Percentiles rank a stretch among this genome's conserved stretches.
Evolutionary conservation across 2,888 invertebrate species (phyloP).

Genomic region (Thysanoteuthis rhombus): DNA sequence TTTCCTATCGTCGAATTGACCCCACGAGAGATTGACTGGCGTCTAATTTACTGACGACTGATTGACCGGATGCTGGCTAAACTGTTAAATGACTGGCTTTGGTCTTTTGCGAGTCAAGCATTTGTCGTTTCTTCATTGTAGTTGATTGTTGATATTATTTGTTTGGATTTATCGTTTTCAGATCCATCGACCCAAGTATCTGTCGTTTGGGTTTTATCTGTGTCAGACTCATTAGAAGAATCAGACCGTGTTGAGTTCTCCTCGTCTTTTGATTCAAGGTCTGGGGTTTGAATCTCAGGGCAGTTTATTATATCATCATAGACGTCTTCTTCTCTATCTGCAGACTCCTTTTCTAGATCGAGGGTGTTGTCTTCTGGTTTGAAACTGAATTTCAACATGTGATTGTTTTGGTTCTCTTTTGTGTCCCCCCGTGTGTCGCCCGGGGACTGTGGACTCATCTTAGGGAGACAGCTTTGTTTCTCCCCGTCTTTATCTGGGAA

Average conservation of each 20-base stretch:
- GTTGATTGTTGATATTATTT: background rate
- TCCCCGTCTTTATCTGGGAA: background rate
- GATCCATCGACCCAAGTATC: background rate
- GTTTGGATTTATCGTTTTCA: background rate
- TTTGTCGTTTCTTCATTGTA: background rate
- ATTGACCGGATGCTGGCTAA: no score
- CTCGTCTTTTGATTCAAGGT: background rate
- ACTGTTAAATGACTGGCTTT: background rate
- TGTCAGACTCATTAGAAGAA: background rate
- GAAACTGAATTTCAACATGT: background rate
- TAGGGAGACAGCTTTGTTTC: background rate
- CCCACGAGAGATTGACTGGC: no score
- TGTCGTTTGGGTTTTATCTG: background rate
- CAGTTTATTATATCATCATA: background rate
- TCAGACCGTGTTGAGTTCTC: background rate
- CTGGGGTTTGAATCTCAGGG: background rate
- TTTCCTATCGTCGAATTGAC: no score
- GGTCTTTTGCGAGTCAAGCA: background rate
- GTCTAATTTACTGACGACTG: no score
- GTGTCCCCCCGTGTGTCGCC: background rate
- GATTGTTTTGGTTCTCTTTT: background rate
- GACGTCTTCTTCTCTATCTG: background rate
- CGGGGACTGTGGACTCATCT: background rate
- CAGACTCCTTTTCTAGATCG: background rate
- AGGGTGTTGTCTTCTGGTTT: background rate